Percentiles rank a stretch among this genome's conserved stretches.
Conservation (phyloP, 2,797 vertebrate genomes). For the Zenarchopterus dispar region DNA sequence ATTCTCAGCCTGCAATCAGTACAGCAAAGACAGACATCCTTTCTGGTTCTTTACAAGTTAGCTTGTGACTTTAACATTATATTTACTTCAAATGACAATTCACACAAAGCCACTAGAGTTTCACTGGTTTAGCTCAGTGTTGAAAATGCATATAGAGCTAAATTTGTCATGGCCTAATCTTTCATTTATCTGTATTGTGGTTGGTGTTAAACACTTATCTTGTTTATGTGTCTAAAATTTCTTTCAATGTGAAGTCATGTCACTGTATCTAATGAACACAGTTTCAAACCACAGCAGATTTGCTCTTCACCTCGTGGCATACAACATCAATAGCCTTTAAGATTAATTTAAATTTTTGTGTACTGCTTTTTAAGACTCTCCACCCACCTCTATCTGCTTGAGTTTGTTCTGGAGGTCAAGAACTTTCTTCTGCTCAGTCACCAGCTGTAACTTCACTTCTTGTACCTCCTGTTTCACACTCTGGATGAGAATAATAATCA, state of each 20-base stretch:
- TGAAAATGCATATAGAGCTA: constrained; percentile 3
- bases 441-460: constrained; percentile 79
- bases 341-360: too few species aligned
- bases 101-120: constrained; percentile 20
- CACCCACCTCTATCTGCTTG: constrained; percentile 82
- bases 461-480: constrained; percentile 79
- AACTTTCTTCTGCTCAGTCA: constrained; percentile 70
- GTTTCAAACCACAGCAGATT: neutral
- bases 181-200: neutral
- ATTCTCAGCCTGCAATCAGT: constrained; percentile 80
- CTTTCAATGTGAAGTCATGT: neutral
- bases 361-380: too few species aligned
- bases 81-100: constrained; percentile 43
- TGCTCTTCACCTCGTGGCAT: neutral
- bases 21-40: constrained; percentile 57
- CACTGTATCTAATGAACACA: neutral
- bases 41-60: constrained; percentile 57
- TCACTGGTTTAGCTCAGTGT: constrained; percentile 28
- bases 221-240: constrained; percentile 8
- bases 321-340: neutral
- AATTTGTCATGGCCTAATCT: neutral
- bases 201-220: neutral
- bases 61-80: constrained; percentile 50
- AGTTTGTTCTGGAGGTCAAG: constrained; percentile 75
- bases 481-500: constrained; percentile 65